A percentile compares a stretch with the other conserved stretches of the same genome.
Conservation (phyloP, 2,113 vertebrate genomes). For the Apodemus sylvaticus region DNA sequence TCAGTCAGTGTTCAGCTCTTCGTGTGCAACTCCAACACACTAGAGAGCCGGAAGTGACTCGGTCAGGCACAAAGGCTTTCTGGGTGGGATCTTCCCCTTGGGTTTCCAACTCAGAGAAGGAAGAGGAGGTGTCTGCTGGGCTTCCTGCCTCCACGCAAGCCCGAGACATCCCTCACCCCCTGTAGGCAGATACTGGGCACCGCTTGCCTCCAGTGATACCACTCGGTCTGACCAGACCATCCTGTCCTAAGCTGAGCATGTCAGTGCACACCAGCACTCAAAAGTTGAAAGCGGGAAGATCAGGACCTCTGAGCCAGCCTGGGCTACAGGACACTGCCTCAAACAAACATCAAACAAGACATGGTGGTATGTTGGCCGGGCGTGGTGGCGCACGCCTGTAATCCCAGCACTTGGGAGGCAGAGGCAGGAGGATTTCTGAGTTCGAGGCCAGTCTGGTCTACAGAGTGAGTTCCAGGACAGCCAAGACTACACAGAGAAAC, state of each 20-base stretch:
- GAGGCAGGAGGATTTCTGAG: neutral
- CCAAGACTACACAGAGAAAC: no score
- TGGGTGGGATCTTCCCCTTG: conserved; percentile 71
- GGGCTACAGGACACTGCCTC: no score
- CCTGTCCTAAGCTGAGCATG: neutral
- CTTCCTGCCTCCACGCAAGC: conserved; percentile 63
- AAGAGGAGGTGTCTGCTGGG: conserved; percentile 56
- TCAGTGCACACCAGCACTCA: neutral
- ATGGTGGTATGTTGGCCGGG: no score
- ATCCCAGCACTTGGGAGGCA: neutral
- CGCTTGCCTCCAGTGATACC: neutral
- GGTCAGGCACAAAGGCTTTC: conserved; percentile 69
- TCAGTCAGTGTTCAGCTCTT: neutral
- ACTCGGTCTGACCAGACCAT: neutral
- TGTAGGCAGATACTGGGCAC: neutral
- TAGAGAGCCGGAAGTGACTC: conserved; percentile 12
- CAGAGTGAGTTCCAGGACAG: no score
- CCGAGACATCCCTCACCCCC: neutral
- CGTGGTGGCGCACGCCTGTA: neutral
- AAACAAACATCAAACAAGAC: neutral
- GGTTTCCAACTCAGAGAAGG: conserved; percentile 59
- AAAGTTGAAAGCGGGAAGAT: neutral
- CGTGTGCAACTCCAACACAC: neutral
- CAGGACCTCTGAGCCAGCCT: neutral
- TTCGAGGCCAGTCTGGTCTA: neutral